Conservation (phyloP, 2,888 invertebrate species). For the Himalopsyche kuldschensis region DNA sequence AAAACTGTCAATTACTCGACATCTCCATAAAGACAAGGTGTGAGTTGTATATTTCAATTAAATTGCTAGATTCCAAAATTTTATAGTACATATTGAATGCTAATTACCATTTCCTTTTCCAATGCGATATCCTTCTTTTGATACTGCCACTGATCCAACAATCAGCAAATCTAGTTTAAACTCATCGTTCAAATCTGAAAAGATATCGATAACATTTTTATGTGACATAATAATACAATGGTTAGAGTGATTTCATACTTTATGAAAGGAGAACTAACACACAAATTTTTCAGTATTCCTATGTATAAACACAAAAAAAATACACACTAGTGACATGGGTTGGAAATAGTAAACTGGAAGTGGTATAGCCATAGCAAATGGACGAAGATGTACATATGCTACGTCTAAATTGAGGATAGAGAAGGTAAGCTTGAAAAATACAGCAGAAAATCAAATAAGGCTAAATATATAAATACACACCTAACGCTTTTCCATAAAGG, state of each 20-base stretch:
- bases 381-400: too few relatives aligned
- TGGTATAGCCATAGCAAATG: too few relatives aligned
- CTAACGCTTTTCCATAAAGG: conserved; percentile 70
- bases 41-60: too few relatives aligned
- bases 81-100: background rate
- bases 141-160: conserved; percentile 84
- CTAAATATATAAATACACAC: conserved; percentile 47
- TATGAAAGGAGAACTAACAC: too few relatives aligned
- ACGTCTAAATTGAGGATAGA: too few relatives aligned
- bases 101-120: conserved; percentile 76
- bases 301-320: too few relatives aligned
- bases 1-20: background rate
- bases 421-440: background rate
- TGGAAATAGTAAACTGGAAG: background rate
- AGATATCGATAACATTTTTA: conserved; percentile 1
- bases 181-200: conserved; percentile 63
- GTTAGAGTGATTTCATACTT: too few relatives aligned
- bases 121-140: conserved; percentile 78
- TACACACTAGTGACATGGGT: background rate
- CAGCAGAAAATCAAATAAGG: background rate
- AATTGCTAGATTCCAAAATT: background rate
- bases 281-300: too few relatives aligned
- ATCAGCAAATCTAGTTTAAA: conserved; percentile 77
- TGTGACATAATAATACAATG: too few relatives aligned
- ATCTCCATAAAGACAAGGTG: background rate